These are phyloP conservation scores for Vollenhovia emeryi DNA, from an alignment of 1,140 invertebrate species.

Conservation along the genomic window DNA sequence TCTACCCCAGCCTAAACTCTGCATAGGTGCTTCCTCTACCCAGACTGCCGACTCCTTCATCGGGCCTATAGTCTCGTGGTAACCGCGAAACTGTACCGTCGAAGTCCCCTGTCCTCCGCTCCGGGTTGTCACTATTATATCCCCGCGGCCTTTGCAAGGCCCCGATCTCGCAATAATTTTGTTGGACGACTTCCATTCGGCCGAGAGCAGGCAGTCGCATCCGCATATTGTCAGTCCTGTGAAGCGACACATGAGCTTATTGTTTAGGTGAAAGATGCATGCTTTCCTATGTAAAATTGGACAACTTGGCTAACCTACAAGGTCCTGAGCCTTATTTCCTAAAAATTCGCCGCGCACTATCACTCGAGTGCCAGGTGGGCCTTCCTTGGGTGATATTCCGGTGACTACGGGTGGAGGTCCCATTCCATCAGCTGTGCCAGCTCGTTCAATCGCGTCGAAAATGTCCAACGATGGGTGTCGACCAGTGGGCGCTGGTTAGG, in stretches of 20 bases:
- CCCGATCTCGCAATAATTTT: conserved; percentile 99
- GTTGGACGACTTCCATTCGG: conserved; percentile 98
- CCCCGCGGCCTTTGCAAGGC: conserved; percentile 96
- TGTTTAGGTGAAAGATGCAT: too few species aligned
- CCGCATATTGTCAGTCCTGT: conserved; percentile 97
- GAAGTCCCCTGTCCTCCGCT: conserved; percentile 97
- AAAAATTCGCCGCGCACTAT: conserved; percentile 98
- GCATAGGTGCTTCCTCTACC: conserved; percentile 96
- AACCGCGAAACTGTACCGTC: conserved; percentile 97
- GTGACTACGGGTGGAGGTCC: conserved; percentile 95
- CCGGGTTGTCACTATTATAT: conserved; percentile 97
- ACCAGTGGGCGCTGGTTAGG: too few species aligned
- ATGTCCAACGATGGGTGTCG: too few species aligned
- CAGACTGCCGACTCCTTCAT: conserved; percentile 99
- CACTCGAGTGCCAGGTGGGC: conserved; percentile 97
- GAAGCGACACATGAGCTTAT: not conserved
- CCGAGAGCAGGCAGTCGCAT: conserved; percentile 96
- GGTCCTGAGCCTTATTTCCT: conserved; percentile 93
- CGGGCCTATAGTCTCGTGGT: conserved; percentile 95
- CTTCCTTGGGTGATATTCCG: conserved; percentile 99
- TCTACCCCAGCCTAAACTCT: conserved; percentile 92
- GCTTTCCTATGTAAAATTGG: too few species aligned
- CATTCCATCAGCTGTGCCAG: conserved; percentile 86
- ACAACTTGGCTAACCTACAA: conserved; percentile 89
- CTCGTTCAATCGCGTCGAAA: too few species aligned